Conservation (phyloP, 2,888 invertebrate species). For the Platerodrilus igneus region DNA sequence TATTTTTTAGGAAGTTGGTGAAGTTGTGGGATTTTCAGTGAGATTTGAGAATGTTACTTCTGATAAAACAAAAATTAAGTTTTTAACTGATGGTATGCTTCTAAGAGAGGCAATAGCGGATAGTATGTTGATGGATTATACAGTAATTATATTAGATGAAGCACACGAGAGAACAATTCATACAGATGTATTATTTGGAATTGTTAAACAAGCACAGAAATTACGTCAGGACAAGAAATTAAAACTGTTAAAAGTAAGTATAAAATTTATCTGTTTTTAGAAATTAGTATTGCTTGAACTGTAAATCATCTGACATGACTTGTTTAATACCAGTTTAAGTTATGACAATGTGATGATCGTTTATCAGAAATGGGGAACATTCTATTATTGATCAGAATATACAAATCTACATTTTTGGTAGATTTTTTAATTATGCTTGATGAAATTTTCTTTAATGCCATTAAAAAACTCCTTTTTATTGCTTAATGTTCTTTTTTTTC, state of each 20-base stretch:
- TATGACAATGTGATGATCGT: too few relatives aligned
- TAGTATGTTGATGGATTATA: conserved; percentile 69
- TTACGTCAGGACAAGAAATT: conserved; percentile 59
- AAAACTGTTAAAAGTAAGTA: conserved; percentile 61
- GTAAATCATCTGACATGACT: too few relatives aligned
- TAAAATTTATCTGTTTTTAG: too few relatives aligned
- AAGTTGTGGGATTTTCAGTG: conserved; percentile 64
- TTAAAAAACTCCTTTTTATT: too few relatives aligned
- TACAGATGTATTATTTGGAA: conserved; percentile 90
- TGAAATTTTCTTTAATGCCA: too few relatives aligned
- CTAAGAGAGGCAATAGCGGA: conserved; percentile 84
- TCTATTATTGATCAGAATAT: too few relatives aligned
- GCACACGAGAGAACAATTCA: conserved; percentile 93
- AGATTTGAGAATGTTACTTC: conserved; percentile 89
- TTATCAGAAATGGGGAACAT: too few relatives aligned
- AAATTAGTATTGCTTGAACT: conserved; percentile 1
- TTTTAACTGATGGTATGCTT: conserved; percentile 92
- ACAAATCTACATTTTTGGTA: too few relatives aligned
- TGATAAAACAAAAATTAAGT: conserved; percentile 78
- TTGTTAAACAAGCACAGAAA: conserved; percentile 82
- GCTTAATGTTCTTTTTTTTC: too few relatives aligned
- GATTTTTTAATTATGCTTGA: too few relatives aligned
- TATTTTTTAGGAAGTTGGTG: conserved; percentile 34
- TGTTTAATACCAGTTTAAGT: too few relatives aligned
- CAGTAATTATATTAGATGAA: conserved; percentile 84